Evolutionary conservation across 2,888 invertebrate genomes (phyloP).

Genomic region (Lagria hirta): DNA sequence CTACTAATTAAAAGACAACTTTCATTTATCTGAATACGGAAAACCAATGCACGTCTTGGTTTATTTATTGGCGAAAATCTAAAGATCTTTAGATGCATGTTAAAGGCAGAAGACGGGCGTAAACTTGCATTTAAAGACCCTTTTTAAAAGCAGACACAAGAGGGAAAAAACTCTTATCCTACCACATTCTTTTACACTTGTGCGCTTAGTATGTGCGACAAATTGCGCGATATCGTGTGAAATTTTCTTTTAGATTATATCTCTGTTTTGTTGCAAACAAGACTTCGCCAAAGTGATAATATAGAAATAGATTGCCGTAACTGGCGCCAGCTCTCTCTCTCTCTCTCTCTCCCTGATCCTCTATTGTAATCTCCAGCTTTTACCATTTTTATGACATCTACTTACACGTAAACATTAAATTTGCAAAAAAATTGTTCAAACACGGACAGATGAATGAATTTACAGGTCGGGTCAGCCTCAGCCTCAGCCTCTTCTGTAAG

Average conservation of each 20-base stretch:
- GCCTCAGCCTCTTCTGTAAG: constrained; percentile 23
- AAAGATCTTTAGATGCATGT: no score
- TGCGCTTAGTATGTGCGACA: constrained; percentile 47
- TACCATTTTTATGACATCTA: no score
- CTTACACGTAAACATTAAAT: no score
- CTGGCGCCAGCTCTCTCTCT: no score
- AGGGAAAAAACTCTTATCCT: constrained; percentile 42
- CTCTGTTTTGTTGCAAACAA: constrained; percentile 8
- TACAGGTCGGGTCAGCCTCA: no score
- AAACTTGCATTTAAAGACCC: constrained; percentile 20
- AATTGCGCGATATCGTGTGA: constrained; percentile 44
- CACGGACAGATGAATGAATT: no score
- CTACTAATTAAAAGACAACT: constrained; percentile 14
- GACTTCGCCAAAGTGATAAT: constrained; percentile 15
- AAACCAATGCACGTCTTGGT: constrained; percentile 5
- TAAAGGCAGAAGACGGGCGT: constrained; percentile 12
- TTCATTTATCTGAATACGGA: constrained; percentile 3
- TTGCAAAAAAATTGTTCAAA: no score
- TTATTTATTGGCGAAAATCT: constrained; percentile 20
- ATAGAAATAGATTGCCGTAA: no score
- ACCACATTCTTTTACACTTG: constrained; percentile 46
- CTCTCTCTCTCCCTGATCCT: no score
- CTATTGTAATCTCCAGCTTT: no score
- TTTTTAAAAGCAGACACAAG: constrained; percentile 26
- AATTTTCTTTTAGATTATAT: constrained; percentile 36